A percentile compares a stretch with the other conserved stretches of the same genome.
Evolutionary conservation across 2,113 vertebrate genomes (phyloP).

Genomic region (Callithrix jacchus): DNA sequence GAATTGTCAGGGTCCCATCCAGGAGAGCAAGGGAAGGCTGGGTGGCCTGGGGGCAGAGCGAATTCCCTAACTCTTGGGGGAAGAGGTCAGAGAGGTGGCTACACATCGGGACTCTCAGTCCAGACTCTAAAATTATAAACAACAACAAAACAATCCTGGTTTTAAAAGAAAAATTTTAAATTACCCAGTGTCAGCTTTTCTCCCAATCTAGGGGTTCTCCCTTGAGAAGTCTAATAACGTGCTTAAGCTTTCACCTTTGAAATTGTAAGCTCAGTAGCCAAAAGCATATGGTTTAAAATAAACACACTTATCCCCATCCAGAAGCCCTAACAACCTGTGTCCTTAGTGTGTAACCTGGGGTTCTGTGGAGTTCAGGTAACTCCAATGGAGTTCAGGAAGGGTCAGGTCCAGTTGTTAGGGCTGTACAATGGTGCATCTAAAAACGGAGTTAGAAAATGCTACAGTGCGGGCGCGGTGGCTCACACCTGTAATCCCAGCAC

Average conservation of each 20-base stretch:
- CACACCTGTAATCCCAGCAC: too few species aligned
- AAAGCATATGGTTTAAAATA: neutral
- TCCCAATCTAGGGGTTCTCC: neutral
- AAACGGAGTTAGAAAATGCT: fast-evolving
- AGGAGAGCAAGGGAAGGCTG: neutral
- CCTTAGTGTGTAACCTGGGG: fast-evolving
- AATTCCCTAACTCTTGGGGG: neutral
- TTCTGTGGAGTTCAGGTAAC: neutral
- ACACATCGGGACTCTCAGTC: neutral
- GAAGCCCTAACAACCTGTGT: neutral
- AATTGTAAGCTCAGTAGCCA: neutral
- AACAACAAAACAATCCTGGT: neutral
- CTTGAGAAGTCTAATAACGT: neutral
- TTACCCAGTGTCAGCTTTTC: neutral
- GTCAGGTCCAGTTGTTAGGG: fast-evolving
- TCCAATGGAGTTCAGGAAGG: neutral
- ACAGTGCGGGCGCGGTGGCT: too few species aligned
- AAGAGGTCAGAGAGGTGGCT: neutral
- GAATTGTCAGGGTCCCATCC: neutral
- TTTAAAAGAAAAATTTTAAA: neutral
- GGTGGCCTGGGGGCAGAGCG: fast-evolving
- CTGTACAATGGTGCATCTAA: fast-evolving
- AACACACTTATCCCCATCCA: neutral
- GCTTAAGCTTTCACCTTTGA: neutral
- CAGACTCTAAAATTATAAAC: neutral